These are phyloP conservation scores for Philotrypesis tridentata DNA, from an alignment of 1,140 invertebrate genomes.

Conservation along the genomic window DNA sequence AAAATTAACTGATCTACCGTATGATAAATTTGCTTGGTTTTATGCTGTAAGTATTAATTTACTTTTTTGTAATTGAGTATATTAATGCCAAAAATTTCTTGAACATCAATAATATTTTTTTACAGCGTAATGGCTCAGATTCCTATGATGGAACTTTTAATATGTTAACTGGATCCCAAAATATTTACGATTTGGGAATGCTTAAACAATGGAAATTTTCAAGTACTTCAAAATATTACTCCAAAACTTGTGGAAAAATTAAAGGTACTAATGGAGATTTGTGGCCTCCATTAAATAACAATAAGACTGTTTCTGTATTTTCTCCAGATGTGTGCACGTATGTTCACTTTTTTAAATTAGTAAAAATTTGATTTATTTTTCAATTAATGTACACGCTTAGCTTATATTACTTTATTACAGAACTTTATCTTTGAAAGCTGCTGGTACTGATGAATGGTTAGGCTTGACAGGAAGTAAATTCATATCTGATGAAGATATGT, in stretches of 20 bases:
- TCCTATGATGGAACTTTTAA: conserved; percentile 84
- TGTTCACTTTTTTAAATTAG: conserved; percentile 46
- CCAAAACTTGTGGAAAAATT: conserved; percentile 77
- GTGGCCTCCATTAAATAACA: conserved; percentile 80
- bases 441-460: conserved; percentile 61
- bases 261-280: conserved; percentile 85
- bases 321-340: conserved; percentile 82
- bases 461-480: conserved; percentile 78
- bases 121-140: conserved; percentile 80
- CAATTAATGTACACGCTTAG: neutral
- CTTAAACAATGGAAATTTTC: conserved; percentile 81
- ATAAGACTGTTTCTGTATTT: conserved; percentile 77
- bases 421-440: conserved; percentile 66
- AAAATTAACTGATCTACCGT: conserved; percentile 78
- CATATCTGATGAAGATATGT: conserved; percentile 75
- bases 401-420: conserved; percentile 54
- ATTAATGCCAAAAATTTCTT: neutral
- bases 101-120: neutral
- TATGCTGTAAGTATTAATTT: conserved; percentile 71
- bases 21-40: conserved; percentile 85
- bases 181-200: conserved; percentile 78
- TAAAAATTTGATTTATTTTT: neutral
- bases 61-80: neutral
- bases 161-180: conserved; percentile 81
- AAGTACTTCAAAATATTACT: conserved; percentile 75